Conservation (phyloP, 2,888 invertebrate species). For the Arrhopalites spinosus region DNA sequence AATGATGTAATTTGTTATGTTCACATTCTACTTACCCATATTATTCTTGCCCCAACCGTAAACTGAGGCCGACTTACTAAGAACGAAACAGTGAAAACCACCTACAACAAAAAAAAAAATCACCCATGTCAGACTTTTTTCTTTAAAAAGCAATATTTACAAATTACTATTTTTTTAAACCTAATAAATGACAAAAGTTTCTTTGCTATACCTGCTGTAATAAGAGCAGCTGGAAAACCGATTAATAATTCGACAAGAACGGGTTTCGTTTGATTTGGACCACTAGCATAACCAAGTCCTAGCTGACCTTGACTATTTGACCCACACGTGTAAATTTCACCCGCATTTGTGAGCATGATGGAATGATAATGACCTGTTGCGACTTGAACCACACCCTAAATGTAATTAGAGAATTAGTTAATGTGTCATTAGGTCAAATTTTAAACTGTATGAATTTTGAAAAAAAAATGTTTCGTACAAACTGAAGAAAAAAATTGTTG, state of each 20-base stretch:
- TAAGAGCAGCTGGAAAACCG: constrained; percentile 77
- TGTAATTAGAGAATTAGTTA: not conserved
- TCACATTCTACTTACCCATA: too few relatives aligned
- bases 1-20: too few relatives aligned
- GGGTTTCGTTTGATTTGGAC: constrained; percentile 66
- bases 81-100: constrained; percentile 54
- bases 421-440: too few relatives aligned
- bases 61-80: constrained; percentile 73
- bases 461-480: not conserved
- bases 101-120: constrained; percentile 36
- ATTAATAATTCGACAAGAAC: constrained; percentile 68
- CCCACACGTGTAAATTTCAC: constrained; percentile 86
- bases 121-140: not conserved
- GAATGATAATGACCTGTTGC: constrained; percentile 84
- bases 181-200: too few relatives aligned
- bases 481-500: not conserved
- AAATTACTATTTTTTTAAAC: too few relatives aligned
- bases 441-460: too few relatives aligned
- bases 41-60: constrained; percentile 88
- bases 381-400: constrained; percentile 73
- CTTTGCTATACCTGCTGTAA: constrained; percentile 80
- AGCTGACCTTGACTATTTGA: constrained; percentile 81
- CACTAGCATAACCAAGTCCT: constrained; percentile 71
- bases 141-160: not conserved
- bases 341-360: constrained; percentile 81